Base-by-base conservation (phyloP, 1,140 invertebrate species). In the Tetranychus cinnabarinus region DNA sequence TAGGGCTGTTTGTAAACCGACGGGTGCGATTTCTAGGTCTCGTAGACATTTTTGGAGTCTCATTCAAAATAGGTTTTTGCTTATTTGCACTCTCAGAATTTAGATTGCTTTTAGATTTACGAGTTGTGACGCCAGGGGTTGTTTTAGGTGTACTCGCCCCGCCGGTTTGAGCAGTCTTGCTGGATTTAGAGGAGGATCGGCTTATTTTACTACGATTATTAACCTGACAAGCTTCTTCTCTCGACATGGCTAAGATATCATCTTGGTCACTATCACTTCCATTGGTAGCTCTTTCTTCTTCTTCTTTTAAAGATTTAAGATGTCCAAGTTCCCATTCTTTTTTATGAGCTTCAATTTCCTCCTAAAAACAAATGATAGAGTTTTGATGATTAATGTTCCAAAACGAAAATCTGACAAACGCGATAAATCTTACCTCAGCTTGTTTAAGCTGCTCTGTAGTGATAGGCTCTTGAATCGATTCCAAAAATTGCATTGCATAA, bases 241-340 rank as follows among this genome's bases (percentile, higher is more conserved):
- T 76, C 31, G 77, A 77, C 67, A 81, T 86, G 2, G 82, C 84
- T 39, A 84, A 70, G 31, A 80, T 61, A n/a, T 63, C 64, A 60
- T 82, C 80, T 56, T 81, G 78, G n/a, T 60, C 59, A 50, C 47
- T 50, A 47, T 59, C 63, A 39, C 57, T 47, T 31, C 56, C 39
- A 4, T 37, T 45, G 31, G 60, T 12, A 45, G 59, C 31, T 48
- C 59, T 62, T 66, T 76, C 73, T 61, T 77, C 75, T 61, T 77
- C 76, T 65, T 78, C 72, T 65, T 75, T 76, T 56, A 77, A 60
- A 5, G 72, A 71, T 58, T 84, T 81, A 62, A 88, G 73, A 2
- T 88, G 80, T 68, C 85, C 84, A 60, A 85, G 72, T 71, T 96
- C 90, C 91, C 92, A 97, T 69, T 95, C 88, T 65, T 83, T 82